Base-by-base conservation (phyloP, 2,888 invertebrate species). In the Julus scandinavius region DNA sequence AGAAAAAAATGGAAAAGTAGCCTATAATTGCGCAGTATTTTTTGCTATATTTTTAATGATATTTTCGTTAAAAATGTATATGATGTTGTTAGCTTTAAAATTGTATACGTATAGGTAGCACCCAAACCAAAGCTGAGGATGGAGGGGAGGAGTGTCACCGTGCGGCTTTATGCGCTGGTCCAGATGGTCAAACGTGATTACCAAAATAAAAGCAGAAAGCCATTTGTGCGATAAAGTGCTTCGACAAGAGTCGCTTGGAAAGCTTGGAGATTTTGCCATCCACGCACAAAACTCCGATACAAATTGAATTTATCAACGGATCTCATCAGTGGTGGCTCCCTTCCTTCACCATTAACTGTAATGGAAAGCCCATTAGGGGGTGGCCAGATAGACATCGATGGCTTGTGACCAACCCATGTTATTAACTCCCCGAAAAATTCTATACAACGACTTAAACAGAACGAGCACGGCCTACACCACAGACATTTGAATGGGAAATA, bases 261-360 rank as follows among this genome's bases (percentile, higher is more conserved):
- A 29, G 72, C 9, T 29, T 20, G 20, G 20, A 20, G 80, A 38
- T 80, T 80, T 80, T 38, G 38, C 11, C 15, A 13, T 80, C 80
- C 38, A 11, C 5, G 72, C 72, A 29, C 15, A 13, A 58, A 38
- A 38, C 80, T 38, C 80, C 2, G 80, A 29, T 40, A 80, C 80
- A 80, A 80, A 80, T 80, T 80, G 80, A 80, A 80, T 80, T 80
- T 80, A 80, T 80, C 80, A 80, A 80, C 38, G 80, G 80, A 80
- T 80, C 80, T 40, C 80, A 80, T 80, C 80, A 80, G 80, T 1
- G 80, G 38, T 80, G 80, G 80, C 38, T 38, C 80, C 80, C 80
- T 80, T 38, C 80, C 80, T 80, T 80, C 80, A 80, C 80, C 80
- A 80, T 80, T 80, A 80, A 80, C 80, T 80, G 38, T 80, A 80